Conservation (phyloP, 2,888 invertebrate species). For the Conistra vaccinii region DNA sequence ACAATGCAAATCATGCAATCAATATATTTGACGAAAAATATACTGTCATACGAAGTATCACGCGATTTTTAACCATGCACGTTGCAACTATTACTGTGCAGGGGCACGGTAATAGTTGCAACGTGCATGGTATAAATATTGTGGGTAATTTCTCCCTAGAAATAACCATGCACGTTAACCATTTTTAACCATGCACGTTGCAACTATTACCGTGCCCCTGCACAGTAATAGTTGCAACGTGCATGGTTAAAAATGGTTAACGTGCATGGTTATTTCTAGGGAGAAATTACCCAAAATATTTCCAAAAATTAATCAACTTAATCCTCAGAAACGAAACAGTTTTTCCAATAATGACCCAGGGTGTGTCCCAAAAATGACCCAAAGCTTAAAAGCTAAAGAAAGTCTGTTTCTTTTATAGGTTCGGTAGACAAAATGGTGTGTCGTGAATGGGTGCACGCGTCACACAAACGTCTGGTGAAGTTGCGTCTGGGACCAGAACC, state of each 20-base stretch:
- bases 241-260: too few relatives aligned
- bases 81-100: background rate
- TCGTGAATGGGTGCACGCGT: slow-evolving; percentile 98
- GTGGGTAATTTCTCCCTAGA: background rate
- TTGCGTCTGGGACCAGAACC: slow-evolving; percentile 97
- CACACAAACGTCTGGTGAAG: slow-evolving; percentile 96
- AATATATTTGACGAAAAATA: background rate
- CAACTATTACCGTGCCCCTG: too few relatives aligned
- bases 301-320: background rate
- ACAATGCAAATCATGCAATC: background rate
- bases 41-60: background rate
- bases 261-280: too few relatives aligned
- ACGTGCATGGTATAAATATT: too few relatives aligned
- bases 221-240: background rate
- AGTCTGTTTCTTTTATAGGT: slow-evolving; percentile 75
- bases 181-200: too few relatives aligned
- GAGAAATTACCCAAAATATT: background rate
- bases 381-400: background rate
- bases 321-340: background rate
- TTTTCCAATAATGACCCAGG: background rate
- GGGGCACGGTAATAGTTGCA: too few relatives aligned
- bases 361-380: background rate
- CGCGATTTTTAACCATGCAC: background rate
- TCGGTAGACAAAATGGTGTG: slow-evolving; percentile 98
- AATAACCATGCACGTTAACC: too few relatives aligned